Conservation (phyloP, 2,797 vertebrate species). For the Pristis pectinata region DNA sequence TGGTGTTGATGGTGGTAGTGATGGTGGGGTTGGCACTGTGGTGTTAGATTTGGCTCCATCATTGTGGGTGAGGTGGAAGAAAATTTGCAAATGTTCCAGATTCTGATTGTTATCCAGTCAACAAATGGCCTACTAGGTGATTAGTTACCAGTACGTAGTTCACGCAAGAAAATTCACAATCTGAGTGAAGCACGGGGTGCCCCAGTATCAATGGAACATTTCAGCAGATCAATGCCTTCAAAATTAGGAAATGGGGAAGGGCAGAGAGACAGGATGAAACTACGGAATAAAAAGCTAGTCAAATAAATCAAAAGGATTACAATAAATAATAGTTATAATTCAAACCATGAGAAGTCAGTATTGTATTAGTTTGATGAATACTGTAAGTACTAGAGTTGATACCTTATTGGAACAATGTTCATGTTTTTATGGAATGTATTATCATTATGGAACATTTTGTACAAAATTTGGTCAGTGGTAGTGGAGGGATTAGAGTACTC, state of each 20-base stretch:
- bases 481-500: background rate
- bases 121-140: background rate
- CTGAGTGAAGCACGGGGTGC: background rate
- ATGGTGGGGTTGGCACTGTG: no score
- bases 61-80: background rate
- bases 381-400: background rate
- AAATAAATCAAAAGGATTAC: background rate
- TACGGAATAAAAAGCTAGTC: background rate
- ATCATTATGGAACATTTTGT: background rate
- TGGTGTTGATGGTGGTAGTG: no score
- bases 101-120: background rate
- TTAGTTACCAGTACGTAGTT: background rate
- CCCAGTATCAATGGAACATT: background rate
- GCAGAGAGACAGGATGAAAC: background rate
- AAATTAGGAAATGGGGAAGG: background rate
- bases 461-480: background rate
- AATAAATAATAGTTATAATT: background rate
- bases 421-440: no score
- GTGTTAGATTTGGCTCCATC: background rate
- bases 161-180: background rate
- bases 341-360: background rate
- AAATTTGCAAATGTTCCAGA: background rate
- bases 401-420: background rate
- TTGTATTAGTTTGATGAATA: background rate
- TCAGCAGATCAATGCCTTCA: background rate